Evolutionary conservation across 2,888 invertebrate species (phyloP).

Genomic region (Torymus tubicola): DNA sequence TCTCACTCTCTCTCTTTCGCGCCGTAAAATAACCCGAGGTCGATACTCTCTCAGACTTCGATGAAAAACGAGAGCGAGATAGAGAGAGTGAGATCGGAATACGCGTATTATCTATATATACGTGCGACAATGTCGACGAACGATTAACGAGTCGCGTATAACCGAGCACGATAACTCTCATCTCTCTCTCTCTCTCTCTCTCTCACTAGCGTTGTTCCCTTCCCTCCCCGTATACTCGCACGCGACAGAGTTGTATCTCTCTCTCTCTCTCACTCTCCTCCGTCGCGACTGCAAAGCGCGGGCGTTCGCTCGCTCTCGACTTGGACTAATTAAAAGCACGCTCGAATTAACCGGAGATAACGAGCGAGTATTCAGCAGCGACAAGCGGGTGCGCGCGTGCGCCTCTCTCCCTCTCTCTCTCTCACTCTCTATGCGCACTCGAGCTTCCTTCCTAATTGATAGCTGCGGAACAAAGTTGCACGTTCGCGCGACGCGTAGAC

Average conservation of each 20-base stretch:
- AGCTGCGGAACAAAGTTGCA: slow-evolving; percentile 47
- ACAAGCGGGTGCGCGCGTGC: slow-evolving; percentile 29
- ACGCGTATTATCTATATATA: too few relatives aligned
- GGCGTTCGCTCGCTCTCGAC: slow-evolving; percentile 1
- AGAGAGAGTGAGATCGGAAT: too few relatives aligned
- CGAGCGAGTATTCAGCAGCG: slow-evolving; percentile 55
- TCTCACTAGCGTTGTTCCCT: not conserved
- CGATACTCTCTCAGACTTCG: too few relatives aligned
- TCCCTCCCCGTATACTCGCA: not conserved
- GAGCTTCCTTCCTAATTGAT: slow-evolving; percentile 55
- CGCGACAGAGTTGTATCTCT: slow-evolving; percentile 10
- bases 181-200: not conserved
- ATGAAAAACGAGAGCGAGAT: too few relatives aligned
- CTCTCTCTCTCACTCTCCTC: not conserved
- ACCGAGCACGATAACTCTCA: slow-evolving; percentile 32
- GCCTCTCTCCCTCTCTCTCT: not conserved
- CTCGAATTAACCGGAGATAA: slow-evolving; percentile 66
- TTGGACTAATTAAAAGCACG: slow-evolving; percentile 65
- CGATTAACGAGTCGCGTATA: too few relatives aligned
- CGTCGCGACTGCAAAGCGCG: not conserved
- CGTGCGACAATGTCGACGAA: too few relatives aligned
- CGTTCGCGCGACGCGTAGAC: not conserved
- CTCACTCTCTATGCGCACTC: not conserved
- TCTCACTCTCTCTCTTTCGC: not conserved
- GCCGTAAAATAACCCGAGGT: not conserved